Evolutionary conservation across 2,113 vertebrate genomes (phyloP).

Genomic region (Thryonomys swinderianus): DNA sequence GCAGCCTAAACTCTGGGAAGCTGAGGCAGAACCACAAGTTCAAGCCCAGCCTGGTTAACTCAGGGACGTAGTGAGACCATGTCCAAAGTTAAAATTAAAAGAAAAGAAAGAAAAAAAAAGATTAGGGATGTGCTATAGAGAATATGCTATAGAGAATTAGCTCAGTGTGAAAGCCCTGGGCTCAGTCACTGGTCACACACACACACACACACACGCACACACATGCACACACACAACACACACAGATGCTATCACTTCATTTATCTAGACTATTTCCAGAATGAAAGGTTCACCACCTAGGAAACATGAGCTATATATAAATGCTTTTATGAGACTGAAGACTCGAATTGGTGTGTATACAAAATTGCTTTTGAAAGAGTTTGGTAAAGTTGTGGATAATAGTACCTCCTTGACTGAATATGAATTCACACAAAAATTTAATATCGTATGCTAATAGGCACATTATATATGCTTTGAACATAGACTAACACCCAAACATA

Average conservation of each 20-base stretch:
- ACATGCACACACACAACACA: background rate
- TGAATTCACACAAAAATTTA: background rate
- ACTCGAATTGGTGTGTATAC: background rate
- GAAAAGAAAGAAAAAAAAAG: background rate
- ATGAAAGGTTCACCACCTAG: slow-evolving; percentile 5
- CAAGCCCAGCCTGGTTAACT: background rate
- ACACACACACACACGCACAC: background rate
- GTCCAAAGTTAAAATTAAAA: background rate
- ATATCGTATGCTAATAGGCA: slow-evolving; percentile 1
- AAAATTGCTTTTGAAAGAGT: background rate
- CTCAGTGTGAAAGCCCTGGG: background rate
- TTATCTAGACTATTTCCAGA: background rate
- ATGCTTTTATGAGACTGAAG: background rate
- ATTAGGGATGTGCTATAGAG: background rate
- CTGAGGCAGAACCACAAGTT: background rate
- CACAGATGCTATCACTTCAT: background rate
- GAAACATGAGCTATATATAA: slow-evolving; percentile 5
- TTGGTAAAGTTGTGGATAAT: background rate
- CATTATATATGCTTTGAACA: background rate
- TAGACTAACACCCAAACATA: background rate
- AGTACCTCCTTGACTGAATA: background rate
- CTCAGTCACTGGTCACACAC: background rate
- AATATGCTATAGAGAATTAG: background rate
- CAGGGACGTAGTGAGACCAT: background rate
- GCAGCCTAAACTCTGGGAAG: background rate